Percentiles rank a stretch among this genome's conserved stretches.
Conservation (phyloP, 2,888 invertebrate genomes). For the Tolmerus cingulatus region DNA sequence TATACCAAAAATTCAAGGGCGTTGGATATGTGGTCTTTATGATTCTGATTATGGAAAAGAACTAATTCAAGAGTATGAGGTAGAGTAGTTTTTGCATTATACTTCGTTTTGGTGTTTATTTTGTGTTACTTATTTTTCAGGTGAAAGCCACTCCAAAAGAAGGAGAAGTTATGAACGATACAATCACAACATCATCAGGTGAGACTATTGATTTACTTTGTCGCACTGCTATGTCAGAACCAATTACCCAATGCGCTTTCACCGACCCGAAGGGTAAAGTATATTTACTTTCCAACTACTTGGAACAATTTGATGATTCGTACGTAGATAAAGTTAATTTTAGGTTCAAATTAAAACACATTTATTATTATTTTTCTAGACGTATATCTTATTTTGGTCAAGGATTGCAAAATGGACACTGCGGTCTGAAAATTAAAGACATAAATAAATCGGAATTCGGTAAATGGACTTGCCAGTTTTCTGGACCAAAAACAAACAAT, state of each 20-base stretch:
- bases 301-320: conserved; percentile 51
- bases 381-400: conserved; percentile 53
- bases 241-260: conserved; percentile 53
- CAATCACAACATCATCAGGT: conserved; percentile 47
- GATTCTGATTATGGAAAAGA: conserved; percentile 53
- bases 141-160: conserved; percentile 51
- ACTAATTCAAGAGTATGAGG: conserved; percentile 53
- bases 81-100: not conserved
- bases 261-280: conserved; percentile 52
- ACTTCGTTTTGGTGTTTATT: not conserved
- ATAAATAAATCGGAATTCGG: conserved; percentile 51
- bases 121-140: conserved; percentile 37
- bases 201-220: conserved; percentile 52
- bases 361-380: conserved; percentile 42
- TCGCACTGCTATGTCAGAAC: conserved; percentile 51
- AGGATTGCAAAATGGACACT: conserved; percentile 53
- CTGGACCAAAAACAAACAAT: conserved; percentile 30
- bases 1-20: conserved; percentile 52
- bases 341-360: not conserved
- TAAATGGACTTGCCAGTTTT: conserved; percentile 54
- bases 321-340: conserved; percentile 1
- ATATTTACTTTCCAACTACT: conserved; percentile 51
- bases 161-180: conserved; percentile 51
- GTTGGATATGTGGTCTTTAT: conserved; percentile 54
- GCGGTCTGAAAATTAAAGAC: conserved; percentile 52